These are phyloP conservation scores for Polypterus bichir DNA, from an alignment of 2,113 vertebrate species.

Conservation along the genomic window DNA sequence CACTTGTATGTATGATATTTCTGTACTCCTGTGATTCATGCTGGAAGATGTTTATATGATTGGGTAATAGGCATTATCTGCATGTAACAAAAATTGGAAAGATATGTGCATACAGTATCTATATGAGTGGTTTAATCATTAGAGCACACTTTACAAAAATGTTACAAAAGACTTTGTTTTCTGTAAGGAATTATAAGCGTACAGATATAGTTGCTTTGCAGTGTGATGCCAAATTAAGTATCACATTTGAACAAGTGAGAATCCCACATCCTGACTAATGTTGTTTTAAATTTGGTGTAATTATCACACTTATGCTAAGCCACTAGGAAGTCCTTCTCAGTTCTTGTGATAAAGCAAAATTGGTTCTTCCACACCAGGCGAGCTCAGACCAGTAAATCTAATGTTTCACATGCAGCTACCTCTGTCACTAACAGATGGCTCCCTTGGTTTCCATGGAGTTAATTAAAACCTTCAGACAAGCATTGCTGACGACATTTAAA, in stretches of 20 bases:
- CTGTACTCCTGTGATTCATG: no score
- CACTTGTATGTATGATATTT: no score
- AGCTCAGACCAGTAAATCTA: constrained; percentile 6
- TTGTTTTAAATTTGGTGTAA: neutral
- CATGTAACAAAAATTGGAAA: no score
- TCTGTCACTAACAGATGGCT: constrained; percentile 14
- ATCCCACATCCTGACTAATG: neutral
- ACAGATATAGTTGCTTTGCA: no score
- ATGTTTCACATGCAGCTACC: constrained; percentile 12
- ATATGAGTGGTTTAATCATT: no score
- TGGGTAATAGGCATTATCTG: no score
- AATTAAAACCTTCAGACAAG: constrained; percentile 12
- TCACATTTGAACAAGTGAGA: neutral
- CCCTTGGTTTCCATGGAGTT: constrained; percentile 11
- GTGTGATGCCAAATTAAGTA: neutral
- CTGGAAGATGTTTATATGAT: no score
- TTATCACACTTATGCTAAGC: neutral
- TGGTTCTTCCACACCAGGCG: neutral
- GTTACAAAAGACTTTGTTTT: no score
- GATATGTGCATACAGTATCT: no score
- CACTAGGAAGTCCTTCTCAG: neutral
- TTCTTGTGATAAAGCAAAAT: no score
- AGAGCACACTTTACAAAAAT: no score
- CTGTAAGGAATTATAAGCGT: no score
- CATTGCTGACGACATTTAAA: constrained; percentile 4